Evolutionary conservation across 2,888 invertebrate species (phyloP).

Genomic region (Ypsolopha sequella): DNA sequence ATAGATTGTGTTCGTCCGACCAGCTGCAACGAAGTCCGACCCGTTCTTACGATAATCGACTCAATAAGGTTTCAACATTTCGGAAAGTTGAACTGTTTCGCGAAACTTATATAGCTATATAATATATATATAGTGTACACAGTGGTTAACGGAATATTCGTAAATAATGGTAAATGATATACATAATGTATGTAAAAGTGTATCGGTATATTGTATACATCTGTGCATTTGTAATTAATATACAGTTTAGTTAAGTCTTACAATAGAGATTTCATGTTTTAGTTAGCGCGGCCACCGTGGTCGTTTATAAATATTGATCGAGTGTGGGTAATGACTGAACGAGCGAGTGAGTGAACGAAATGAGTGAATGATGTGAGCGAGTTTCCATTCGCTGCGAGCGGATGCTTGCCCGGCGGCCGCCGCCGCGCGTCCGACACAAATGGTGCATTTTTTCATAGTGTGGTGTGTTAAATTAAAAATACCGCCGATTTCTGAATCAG

Average conservation of each 20-base stretch:
- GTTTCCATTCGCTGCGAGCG: neutral
- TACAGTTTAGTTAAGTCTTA: conserved; percentile 56
- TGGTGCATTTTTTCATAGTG: conserved; percentile 4
- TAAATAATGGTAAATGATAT: conserved; percentile 33
- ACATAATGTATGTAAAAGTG: conserved; percentile 54
- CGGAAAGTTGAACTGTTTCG: neutral
- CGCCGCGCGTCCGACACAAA: neutral
- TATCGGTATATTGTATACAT: conserved; percentile 54
- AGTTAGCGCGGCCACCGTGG: conserved; percentile 31
- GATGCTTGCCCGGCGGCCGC: conserved; percentile 16
- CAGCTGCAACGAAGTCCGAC: neutral
- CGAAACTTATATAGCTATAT: conserved; percentile 2
- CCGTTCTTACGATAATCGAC: neutral
- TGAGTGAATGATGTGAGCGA: conserved; percentile 5
- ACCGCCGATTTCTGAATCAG: neutral
- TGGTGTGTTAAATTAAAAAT: conserved; percentile 2
- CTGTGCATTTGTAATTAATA: conserved; percentile 65
- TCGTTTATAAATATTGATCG: conserved; percentile 23
- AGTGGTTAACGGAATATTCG: conserved; percentile 9
- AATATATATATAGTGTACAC: conserved; percentile 29
- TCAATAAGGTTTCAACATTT: neutral
- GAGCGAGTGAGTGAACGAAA: conserved; percentile 6
- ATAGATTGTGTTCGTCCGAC: neutral
- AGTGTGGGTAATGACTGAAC: conserved; percentile 9
- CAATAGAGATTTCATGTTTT: conserved; percentile 54